Conservation (phyloP, 53 echinoderm and acorn worm species). For the Mesocentrotus franciscanus region DNA sequence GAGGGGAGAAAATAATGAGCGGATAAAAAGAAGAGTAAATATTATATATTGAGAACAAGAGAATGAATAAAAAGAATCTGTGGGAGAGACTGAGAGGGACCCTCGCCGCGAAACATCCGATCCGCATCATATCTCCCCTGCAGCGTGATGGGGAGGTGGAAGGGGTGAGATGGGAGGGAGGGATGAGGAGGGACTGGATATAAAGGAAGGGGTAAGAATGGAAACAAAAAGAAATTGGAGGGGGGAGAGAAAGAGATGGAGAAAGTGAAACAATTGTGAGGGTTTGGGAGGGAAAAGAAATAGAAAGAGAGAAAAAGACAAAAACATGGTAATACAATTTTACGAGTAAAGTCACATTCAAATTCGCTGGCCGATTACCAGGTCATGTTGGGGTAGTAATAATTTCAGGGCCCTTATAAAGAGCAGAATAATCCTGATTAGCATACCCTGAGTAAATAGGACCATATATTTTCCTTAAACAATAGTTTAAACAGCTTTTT, state of each 20-base stretch:
- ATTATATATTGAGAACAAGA: background rate
- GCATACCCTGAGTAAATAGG: too few species aligned
- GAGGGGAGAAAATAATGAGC: background rate
- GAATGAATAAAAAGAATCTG: background rate
- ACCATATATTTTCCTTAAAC: background rate
- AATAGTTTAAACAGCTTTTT: background rate
- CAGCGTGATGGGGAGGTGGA: background rate
- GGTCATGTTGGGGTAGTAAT: too few species aligned
- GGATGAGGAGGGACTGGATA: background rate
- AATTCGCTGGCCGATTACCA: too few species aligned
- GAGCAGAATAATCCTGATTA: too few species aligned
- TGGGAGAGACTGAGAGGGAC: background rate
- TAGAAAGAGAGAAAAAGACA: background rate
- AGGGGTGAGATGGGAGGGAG: background rate
- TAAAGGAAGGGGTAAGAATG: background rate
- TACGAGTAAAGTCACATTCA: too few species aligned
- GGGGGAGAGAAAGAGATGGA: background rate
- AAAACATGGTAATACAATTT: too few species aligned
- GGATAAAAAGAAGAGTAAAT: background rate
- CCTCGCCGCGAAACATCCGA: background rate
- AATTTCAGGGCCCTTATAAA: too few species aligned
- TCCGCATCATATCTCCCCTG: conserved; percentile 13
- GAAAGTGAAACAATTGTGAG: background rate
- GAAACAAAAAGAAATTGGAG: background rate
- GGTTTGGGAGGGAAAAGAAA: background rate